Base-by-base conservation (phyloP, 2,113 vertebrate species). In the Echinops telfairi region DNA sequence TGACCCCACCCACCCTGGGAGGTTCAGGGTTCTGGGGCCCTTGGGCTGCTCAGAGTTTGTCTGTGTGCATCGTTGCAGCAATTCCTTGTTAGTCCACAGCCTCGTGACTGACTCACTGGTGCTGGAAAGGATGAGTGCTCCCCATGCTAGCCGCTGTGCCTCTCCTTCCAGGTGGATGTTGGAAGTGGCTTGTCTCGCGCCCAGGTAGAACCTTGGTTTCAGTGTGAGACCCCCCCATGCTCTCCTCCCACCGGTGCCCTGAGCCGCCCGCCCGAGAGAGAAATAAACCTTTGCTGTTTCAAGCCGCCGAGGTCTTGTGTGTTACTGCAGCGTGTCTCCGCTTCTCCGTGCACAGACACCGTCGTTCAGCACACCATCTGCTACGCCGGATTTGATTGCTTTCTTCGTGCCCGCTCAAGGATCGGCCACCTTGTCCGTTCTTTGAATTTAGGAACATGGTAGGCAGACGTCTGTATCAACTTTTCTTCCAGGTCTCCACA, bases 231-330 rank as follows among this genome's bases (percentile, higher is more conserved):
- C 6, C 4, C 4, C 43, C 57, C 47, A 20, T 40, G 62, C 11
- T 87, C 5, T 76, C 71, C 92, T 90, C 25, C 47, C 81, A 57
- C 6, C 1, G 85, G 73, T 68, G 38, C 62, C 62, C 57, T 15
- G 4, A 79, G 81, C 93, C 86, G 81, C 57, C 68, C 29, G 73
- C 19, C 3, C 84, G 43, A 93, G 16, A 0, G 4, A 83, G 70
- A 87, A 47, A 86, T 27, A 70, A 93, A 33, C 29, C 33, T 84
- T 62, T 40, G n/a, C 33, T 76, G 36, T 79, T 94, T 84, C 75
- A 91, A 93, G 43, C 68, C 9, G 25, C 27, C 27, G 60, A 33
- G 17, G 83, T 92, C 91, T 93, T 92, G 19, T 92, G 23, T 62
- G 33, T 92, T 91, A 88, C 23, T 83, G 76, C 31, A 89, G 60